phyloP scores from a whole-genome alignment of 2,888 invertebrate genomes.

The Spodoptera picta region DNA sequence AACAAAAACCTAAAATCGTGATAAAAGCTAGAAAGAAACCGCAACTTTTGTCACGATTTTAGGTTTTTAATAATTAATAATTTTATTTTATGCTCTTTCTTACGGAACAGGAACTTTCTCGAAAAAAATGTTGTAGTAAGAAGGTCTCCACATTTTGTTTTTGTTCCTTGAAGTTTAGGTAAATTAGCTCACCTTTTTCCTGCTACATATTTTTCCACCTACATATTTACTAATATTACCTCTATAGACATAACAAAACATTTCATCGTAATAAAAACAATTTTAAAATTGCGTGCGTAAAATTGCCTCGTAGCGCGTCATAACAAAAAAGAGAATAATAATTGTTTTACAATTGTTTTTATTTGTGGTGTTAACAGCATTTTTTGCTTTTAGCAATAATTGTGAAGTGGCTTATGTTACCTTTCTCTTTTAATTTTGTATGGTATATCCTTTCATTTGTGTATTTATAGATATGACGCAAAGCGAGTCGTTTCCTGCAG shows the following conservation, averaged over 20 bases:
- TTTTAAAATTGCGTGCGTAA: conserved; percentile 35
- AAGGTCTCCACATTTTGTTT: too few relatives aligned
- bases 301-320: conserved; percentile 17
- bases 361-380: conserved; percentile 2
- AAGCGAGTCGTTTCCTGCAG: conserved; percentile 16
- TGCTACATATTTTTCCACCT: too few relatives aligned
- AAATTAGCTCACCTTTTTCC: too few relatives aligned
- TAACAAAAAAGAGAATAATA: conserved; percentile 15
- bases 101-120: too few relatives aligned
- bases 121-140: too few relatives aligned
- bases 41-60: too few relatives aligned
- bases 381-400: conserved; percentile 5
- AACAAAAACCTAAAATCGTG: too few relatives aligned
- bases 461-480: conserved; percentile 5
- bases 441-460: conserved; percentile 4
- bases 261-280: conserved; percentile 41
- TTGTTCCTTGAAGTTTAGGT: too few relatives aligned
- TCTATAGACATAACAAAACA: conserved; percentile 10
- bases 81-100: too few relatives aligned
- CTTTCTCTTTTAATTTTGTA: conserved; percentile 42
- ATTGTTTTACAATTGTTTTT: conserved; percentile 27
- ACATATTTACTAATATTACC: too few relatives aligned
- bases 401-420: background rate
- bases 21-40: too few relatives aligned
- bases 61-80: too few relatives aligned